Evolutionary conservation across 1,140 invertebrate genomes (phyloP).

Genomic region (Lycorma delicatula): DNA sequence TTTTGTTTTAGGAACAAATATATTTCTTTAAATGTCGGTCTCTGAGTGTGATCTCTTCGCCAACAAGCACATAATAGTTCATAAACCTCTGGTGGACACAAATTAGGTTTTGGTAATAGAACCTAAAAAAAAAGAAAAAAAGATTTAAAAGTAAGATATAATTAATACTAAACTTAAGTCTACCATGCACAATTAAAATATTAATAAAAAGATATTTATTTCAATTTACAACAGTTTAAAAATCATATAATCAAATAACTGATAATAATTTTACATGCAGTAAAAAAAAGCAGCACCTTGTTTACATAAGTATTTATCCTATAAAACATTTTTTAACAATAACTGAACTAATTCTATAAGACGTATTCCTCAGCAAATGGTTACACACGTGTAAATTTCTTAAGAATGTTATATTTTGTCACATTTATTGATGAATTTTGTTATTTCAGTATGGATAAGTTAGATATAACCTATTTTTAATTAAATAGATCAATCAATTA

Average conservation of each 20-base stretch:
- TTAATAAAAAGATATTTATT: too few relatives aligned
- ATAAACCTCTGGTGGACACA: constrained; percentile 68
- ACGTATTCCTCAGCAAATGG: neutral
- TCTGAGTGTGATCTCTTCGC: constrained; percentile 51
- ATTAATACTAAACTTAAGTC: too few relatives aligned
- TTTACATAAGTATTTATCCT: too few relatives aligned
- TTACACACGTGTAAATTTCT: neutral
- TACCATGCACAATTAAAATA: too few relatives aligned
- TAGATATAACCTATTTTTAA: neutral
- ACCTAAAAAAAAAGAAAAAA: constrained; percentile 42
- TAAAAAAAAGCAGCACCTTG: too few relatives aligned
- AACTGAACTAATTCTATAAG: too few relatives aligned
- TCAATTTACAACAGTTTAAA: too few relatives aligned
- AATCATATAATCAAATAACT: too few relatives aligned
- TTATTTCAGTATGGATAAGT: neutral
- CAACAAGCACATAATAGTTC: constrained; percentile 73
- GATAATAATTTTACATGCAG: too few relatives aligned
- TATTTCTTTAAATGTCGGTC: constrained; percentile 69
- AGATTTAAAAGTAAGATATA: too few relatives aligned
- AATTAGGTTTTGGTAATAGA: constrained; percentile 54
- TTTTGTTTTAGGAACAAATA: constrained; percentile 59
- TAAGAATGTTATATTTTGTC: neutral
- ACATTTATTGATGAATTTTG: neutral
- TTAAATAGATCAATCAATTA: neutral
- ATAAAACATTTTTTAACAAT: too few relatives aligned